These are phyloP conservation scores for Plecotus auritus DNA, from an alignment of 2,113 vertebrate genomes.

Conservation along the genomic window DNA sequence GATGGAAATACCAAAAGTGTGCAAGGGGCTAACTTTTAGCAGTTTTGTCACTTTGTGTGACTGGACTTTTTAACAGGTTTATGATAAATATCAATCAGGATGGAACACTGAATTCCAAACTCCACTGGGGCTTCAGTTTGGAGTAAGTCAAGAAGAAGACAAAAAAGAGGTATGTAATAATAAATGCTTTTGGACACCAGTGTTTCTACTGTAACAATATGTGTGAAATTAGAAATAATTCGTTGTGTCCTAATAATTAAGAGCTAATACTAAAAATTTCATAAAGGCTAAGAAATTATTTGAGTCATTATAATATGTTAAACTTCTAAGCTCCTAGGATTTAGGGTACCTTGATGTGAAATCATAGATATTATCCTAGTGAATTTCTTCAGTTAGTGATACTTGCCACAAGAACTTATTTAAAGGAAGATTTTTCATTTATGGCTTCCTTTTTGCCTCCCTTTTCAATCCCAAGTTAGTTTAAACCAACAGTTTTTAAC, in stretches of 20 bases:
- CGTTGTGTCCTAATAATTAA: background rate
- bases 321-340: background rate
- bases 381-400: constrained; percentile 2
- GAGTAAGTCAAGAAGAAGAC: constrained; percentile 82
- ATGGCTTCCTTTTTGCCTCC: background rate
- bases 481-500: constrained; percentile 31
- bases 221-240: background rate
- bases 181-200: background rate
- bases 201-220: background rate
- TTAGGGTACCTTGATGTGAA: background rate
- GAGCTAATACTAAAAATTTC: background rate
- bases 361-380: background rate
- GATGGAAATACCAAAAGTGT: background rate
- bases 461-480: background rate
- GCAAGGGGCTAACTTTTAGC: background rate
- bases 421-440: background rate
- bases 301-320: background rate
- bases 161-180: constrained; percentile 85
- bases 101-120: constrained; percentile 44
- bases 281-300: background rate
- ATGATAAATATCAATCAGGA: constrained; percentile 15
- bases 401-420: constrained; percentile 7
- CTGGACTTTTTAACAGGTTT: constrained; percentile 75
- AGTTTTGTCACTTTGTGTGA: constrained; percentile 5
- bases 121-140: constrained; percentile 78